phyloP scores from a whole-genome alignment of 2,888 invertebrate species.

The Biston betularia region DNA sequence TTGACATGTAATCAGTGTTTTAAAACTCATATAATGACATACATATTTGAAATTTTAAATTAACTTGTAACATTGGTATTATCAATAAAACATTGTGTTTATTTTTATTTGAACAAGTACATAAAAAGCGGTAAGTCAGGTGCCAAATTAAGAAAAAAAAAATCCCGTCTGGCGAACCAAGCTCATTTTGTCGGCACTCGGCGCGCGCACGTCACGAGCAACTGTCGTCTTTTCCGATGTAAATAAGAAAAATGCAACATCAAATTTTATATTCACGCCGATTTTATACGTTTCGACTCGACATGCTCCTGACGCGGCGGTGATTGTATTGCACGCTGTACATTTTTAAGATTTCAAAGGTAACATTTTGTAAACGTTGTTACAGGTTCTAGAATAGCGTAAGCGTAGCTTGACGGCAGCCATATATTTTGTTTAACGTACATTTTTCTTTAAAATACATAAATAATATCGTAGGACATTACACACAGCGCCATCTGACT shows the following conservation, averaged over 20 bases:
- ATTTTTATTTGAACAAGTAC: too few relatives aligned
- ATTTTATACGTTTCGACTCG: conserved; percentile 69
- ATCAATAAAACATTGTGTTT: too few relatives aligned
- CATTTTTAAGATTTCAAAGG: conserved; percentile 52
- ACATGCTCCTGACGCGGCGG: conserved; percentile 66
- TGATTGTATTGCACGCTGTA: conserved; percentile 70
- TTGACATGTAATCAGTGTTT: too few relatives aligned
- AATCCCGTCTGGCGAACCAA: conserved; percentile 24
- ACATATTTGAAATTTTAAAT: too few relatives aligned
- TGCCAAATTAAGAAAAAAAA: conserved; percentile 13
- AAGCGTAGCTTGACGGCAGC: neutral
- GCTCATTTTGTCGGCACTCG: conserved; percentile 57
- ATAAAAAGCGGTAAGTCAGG: neutral
- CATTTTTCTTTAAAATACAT: neutral
- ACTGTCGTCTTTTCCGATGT: conserved; percentile 53
- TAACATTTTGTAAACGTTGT: conserved; percentile 24
- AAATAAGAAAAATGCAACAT: conserved; percentile 68
- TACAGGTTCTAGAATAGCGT: conserved; percentile 1
- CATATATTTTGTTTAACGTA: neutral
- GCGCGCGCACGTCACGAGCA: conserved; percentile 65
- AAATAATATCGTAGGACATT: too few relatives aligned
- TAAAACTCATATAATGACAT: too few relatives aligned
- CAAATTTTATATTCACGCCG: conserved; percentile 66
- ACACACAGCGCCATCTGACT: too few relatives aligned
- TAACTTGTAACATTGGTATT: too few relatives aligned